Base-by-base conservation (phyloP, 2,113 vertebrate species). In the Chaenocephalus aceratus region DNA sequence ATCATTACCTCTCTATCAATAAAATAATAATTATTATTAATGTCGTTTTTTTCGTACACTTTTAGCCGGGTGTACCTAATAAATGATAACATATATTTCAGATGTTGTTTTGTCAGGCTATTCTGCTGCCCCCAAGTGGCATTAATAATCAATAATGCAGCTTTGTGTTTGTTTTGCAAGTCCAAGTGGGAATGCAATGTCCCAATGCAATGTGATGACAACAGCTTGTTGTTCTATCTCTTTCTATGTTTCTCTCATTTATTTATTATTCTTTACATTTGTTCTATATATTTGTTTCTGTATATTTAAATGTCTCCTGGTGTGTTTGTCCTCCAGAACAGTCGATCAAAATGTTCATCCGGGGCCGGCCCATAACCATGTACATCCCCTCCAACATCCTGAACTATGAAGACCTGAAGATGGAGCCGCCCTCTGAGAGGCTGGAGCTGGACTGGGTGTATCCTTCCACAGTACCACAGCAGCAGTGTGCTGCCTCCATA, bases 401-500 rank as follows among this genome's bases (percentile, higher is more conserved):
- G 68, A 97, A 97, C 92, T 96, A 96, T 0, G 96, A 97, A 48
- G 96, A 97, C 56, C 93, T 97, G 80, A 96, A 94, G 81, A 96
- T 96, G 72, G 97, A 97, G 73, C 94, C 92, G 8, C 97, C 97
- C 2, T 88, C 93, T 0, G 96, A 97, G 90, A 96, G 93, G 56
- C 94, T 98, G 72, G 95, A 96, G 73, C 92, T 98, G 48, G 96
- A 98, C 77, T 98, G 97, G 97, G 97, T 97, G 97, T 98, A 98
- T 98, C 96, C 96, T 96, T 84, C 46, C n/a, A 59, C 2, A 56
- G 3, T 26, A 26, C 4, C 44, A 52, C 44, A 36, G 71, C 44
- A 36, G 71, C 56, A 49, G 57, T 1, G 45, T 51, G 62, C 11
- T 23, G 54, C 26, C n/a, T 68, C 58, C 16, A 5, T 64, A 5